Conservation (phyloP, 2,888 invertebrate genomes). For the Ashinkailepas kermadecensis region DNA sequence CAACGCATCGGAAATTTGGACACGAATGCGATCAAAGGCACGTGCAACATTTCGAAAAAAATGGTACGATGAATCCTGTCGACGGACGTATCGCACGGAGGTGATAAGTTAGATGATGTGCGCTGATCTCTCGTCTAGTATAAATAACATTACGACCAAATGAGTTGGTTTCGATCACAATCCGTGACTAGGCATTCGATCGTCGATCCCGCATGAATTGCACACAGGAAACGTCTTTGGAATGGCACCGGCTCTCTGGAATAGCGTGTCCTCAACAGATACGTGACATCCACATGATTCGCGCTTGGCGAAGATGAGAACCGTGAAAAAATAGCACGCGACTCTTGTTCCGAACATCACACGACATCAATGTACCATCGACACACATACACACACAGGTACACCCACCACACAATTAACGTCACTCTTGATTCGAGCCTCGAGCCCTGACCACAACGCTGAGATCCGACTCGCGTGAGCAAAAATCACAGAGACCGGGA, state of each 20-base stretch:
- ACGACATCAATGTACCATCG: not conserved
- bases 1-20: not conserved
- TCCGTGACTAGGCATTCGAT: constrained; percentile 13
- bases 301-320: not conserved
- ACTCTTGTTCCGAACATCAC: not conserved
- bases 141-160: constrained; percentile 1
- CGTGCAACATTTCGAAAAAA: constrained; percentile 3
- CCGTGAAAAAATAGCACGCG: constrained; percentile 4
- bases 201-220: not conserved
- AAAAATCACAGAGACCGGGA: constrained; percentile 12
- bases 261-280: not conserved
- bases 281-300: not conserved
- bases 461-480: constrained; percentile 6
- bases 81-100: not conserved
- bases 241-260: not conserved
- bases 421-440: too few species aligned
- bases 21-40: not conserved
- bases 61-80: not conserved
- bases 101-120: constrained; percentile 16
- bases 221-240: constrained; percentile 20
- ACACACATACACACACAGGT: not conserved
- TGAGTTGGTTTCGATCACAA: constrained; percentile 8
- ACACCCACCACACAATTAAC: too few species aligned
- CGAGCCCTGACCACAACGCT: not conserved
- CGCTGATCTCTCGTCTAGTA: not conserved